phyloP scores from a whole-genome alignment of 2,113 vertebrate genomes.

The Anolis sagrei region DNA sequence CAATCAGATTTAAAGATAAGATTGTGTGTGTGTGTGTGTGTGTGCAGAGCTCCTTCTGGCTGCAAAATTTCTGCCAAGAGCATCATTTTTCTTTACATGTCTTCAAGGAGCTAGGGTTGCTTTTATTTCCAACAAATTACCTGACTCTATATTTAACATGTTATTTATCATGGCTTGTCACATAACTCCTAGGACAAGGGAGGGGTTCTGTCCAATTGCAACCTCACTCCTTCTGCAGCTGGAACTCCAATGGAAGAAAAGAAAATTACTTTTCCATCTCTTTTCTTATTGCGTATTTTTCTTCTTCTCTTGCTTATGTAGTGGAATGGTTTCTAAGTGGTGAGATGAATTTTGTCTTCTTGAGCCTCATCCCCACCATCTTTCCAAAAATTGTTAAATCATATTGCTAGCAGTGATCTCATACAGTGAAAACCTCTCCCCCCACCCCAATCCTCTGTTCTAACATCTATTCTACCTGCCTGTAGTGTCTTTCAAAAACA shows the following conservation, averaged over 20 bases:
- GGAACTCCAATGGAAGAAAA: conserved; percentile 23
- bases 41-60: conserved; percentile 52
- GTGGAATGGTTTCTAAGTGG: conserved; percentile 17
- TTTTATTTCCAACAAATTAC: conserved; percentile 49
- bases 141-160: conserved; percentile 49
- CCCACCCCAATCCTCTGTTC: neutral
- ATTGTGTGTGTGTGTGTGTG: neutral
- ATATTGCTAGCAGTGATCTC: conserved; percentile 2
- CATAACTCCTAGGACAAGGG: conserved; percentile 51
- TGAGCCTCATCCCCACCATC: neutral
- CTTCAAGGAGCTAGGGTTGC: conserved; percentile 20
- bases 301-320: conserved; percentile 23
- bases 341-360: neutral
- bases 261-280: conserved; percentile 38
- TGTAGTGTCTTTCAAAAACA: neutral
- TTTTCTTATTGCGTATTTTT: conserved; percentile 29
- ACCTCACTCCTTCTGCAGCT: conserved; percentile 25
- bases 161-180: conserved; percentile 49
- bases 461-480: neutral
- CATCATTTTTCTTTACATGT: conserved; percentile 34
- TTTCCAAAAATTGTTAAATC: neutral
- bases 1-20: conserved; percentile 40
- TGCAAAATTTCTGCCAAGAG: conserved; percentile 53
- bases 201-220: conserved; percentile 13
- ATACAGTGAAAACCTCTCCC: neutral